Evolutionary conservation across 1,140 invertebrate species (phyloP).

Genomic region (Pseudomyrmex concolor): DNA sequence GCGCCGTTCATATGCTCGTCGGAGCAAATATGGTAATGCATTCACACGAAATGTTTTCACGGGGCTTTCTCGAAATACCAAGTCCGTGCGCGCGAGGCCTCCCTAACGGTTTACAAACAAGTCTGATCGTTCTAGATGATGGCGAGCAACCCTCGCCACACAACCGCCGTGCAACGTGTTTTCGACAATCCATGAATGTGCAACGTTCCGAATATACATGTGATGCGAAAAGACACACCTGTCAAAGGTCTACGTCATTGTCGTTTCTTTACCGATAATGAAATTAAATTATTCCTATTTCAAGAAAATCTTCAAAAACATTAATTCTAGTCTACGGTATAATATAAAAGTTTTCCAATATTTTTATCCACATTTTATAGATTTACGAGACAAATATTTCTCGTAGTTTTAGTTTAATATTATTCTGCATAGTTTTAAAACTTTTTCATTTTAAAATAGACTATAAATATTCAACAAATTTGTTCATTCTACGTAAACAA

Average conservation of each 20-base stretch:
- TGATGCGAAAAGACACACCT: background rate
- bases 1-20: constrained; percentile 65
- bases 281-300: background rate
- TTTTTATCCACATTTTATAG: background rate
- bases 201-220: constrained; percentile 10
- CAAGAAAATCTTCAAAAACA: no score
- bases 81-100: constrained; percentile 41
- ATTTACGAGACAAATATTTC: background rate
- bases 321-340: no score
- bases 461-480: constrained; percentile 40
- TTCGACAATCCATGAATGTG: background rate
- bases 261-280: background rate
- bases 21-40: constrained; percentile 76
- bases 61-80: constrained; percentile 65
- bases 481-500: constrained; percentile 36
- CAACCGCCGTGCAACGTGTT: background rate
- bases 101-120: constrained; percentile 67
- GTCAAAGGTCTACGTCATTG: background rate
- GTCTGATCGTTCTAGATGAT: constrained; percentile 56
- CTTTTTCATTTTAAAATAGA: background rate
- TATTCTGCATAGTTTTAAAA: no score
- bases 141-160: constrained; percentile 46
- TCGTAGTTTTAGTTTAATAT: no score
- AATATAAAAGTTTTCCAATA: background rate
- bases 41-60: constrained; percentile 74